Evolutionary conservation across 2,113 vertebrate species (phyloP).

Genomic region (Pangasianodon hypophthalmus): DNA sequence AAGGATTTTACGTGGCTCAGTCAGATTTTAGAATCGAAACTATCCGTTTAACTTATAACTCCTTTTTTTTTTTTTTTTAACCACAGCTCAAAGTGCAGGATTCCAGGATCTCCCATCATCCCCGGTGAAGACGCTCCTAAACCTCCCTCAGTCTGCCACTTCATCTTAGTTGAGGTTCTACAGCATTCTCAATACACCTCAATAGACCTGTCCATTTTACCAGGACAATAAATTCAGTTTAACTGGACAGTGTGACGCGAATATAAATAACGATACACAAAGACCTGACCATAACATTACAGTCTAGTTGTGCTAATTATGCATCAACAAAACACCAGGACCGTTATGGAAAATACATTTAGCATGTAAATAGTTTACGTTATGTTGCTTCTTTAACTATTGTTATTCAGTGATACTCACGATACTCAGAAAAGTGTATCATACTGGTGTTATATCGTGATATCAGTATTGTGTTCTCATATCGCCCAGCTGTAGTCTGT

Average conservation of each 20-base stretch:
- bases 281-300: too few species aligned
- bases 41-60: neutral
- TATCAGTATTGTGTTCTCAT: neutral
- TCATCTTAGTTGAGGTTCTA: slow-evolving; percentile 42
- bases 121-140: slow-evolving; percentile 63
- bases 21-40: neutral
- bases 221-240: neutral
- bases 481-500: neutral
- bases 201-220: neutral
- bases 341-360: neutral
- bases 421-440: too few species aligned
- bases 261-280: neutral
- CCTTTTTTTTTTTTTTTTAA: neutral
- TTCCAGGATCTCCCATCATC: slow-evolving; percentile 68
- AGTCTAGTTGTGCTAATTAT: neutral
- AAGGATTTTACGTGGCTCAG: neutral
- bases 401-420: neutral
- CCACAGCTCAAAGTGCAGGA: slow-evolving; percentile 66
- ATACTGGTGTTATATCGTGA: neutral
- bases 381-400: neutral
- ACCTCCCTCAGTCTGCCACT: slow-evolving; percentile 50
- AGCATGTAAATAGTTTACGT: neutral
- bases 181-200: neutral
- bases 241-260: neutral
- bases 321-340: neutral